Conservation (phyloP, 2,888 invertebrate genomes). For the Listrodromus nycthemerus region DNA sequence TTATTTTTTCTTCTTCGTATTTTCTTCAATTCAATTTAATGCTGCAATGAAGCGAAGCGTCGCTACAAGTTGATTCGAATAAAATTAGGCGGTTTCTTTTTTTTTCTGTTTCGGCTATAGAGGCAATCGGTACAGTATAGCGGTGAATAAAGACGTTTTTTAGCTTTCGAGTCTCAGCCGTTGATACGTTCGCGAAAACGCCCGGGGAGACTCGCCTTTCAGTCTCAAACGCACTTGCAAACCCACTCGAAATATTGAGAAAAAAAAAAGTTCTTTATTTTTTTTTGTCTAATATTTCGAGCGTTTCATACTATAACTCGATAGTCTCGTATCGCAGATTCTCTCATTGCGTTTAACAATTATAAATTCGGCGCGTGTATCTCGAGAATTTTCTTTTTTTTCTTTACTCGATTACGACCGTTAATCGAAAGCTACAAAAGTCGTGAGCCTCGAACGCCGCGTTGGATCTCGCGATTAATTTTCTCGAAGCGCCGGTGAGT, state of each 20-base stretch:
- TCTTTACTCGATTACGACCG: constrained; percentile 80
- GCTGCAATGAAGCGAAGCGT: constrained; percentile 65
- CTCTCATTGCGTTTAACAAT: constrained; percentile 36
- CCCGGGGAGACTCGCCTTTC: constrained; percentile 58
- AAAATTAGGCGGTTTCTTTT: constrained; percentile 62
- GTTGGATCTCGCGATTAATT: constrained; percentile 79
- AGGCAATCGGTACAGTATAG: constrained; percentile 40
- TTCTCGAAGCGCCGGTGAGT: constrained; percentile 79
- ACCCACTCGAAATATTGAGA: background rate
- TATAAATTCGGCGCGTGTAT: constrained; percentile 35
- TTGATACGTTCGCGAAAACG: constrained; percentile 59
- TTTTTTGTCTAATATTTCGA: constrained; percentile 20
- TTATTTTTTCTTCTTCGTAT: constrained; percentile 44
- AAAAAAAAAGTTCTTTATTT: background rate
- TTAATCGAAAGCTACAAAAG: constrained; percentile 81
- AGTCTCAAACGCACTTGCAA: constrained; percentile 28
- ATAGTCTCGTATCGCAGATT: constrained; percentile 37
- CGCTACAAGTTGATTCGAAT: constrained; percentile 62
- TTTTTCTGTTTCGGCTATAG: constrained; percentile 17
- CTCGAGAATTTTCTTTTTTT: constrained; percentile 15
- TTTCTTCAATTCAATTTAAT: constrained; percentile 61
- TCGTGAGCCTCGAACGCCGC: constrained; percentile 80
- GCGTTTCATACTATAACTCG: constrained; percentile 42
- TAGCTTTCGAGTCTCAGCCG: constrained; percentile 60
- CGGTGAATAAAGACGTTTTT: constrained; percentile 34